Base-by-base conservation (phyloP, 2,888 invertebrate genomes). In the Protonemura montana region DNA sequence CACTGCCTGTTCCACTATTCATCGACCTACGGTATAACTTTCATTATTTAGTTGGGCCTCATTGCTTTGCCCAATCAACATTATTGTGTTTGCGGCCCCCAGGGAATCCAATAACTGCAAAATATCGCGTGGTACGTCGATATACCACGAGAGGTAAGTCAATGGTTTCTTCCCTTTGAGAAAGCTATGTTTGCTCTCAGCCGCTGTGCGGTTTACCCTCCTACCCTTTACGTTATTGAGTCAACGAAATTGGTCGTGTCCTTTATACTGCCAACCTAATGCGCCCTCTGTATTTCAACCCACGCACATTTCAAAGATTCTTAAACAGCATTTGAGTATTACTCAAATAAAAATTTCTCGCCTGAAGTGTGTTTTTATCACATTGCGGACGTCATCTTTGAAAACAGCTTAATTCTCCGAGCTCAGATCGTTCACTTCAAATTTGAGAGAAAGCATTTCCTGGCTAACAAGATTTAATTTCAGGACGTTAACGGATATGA, bases 401-500 rank as follows among this genome's bases (percentile, higher is more conserved):
- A 10, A 59, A 59, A 59, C 59, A 59, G 13, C 41, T 41, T 7
- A 41, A 5, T 41, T 41, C 59, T 26, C 10, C 78, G 78, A 26
- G 7, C 77, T 25, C n/a, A 78, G 28, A 78, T 78, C 28, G 3
- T 27, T 5, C 76, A 13, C 28, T 78, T 78, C 26, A 78, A 35
- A 84, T 42, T 59, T 84, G 84, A 84, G n/a, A 28, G 21, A 42
- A 42, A 41, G 76, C 35, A 35, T 30, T 41, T 41, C 42, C 25
- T 25, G 30, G 25, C 29, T 25, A 82, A 41, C 16, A 26, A 7
- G 7, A 7, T 86, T 85, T 78, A 21, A 76, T 92, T 93, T 35
- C 92, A 94, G 94, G 89, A 92, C 93, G 86, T 90, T 94, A 86
- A 93, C 93, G 87, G 93, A 93, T 89, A 92, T 94, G 86, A 93